phyloP scores from a whole-genome alignment of 2,113 vertebrate genomes.

The Genyomyrus donnyi region DNA sequence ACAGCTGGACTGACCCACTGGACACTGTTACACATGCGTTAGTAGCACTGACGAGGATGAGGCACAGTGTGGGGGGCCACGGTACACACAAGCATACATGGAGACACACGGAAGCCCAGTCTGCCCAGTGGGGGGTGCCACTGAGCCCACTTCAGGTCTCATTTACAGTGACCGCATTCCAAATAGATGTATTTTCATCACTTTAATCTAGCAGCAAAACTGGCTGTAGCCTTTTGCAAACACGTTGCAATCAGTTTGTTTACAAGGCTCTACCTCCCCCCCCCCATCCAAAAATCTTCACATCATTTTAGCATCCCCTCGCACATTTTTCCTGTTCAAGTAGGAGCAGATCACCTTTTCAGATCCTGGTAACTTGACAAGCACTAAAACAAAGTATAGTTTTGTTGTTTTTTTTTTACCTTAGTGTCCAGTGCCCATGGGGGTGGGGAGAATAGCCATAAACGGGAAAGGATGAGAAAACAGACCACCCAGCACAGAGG shows the following conservation, averaged over 20 bases:
- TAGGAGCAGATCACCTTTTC: background rate
- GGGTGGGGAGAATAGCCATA: background rate
- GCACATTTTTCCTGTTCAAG: background rate
- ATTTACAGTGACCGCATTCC: background rate
- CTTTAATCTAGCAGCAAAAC: conserved; percentile 5
- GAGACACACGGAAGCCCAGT: background rate
- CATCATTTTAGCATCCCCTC: background rate
- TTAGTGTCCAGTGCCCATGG: background rate
- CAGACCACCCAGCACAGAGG: background rate
- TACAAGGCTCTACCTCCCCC: background rate
- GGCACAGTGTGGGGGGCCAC: background rate
- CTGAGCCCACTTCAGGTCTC: background rate
- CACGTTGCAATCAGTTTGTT: background rate
- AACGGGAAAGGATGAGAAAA: background rate
- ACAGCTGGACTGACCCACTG: background rate
- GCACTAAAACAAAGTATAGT: background rate
- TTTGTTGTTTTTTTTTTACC: background rate
- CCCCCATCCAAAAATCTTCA: background rate
- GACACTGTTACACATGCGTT: background rate
- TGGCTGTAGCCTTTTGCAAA: background rate
- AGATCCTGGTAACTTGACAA: background rate
- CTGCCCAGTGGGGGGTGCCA: background rate
- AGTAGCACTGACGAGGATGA: background rate
- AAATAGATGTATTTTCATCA: conserved; percentile 1
- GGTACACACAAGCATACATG: background rate